phyloP scores from a whole-genome alignment of 2,888 invertebrate genomes.

The Cephus nigrinus region DNA sequence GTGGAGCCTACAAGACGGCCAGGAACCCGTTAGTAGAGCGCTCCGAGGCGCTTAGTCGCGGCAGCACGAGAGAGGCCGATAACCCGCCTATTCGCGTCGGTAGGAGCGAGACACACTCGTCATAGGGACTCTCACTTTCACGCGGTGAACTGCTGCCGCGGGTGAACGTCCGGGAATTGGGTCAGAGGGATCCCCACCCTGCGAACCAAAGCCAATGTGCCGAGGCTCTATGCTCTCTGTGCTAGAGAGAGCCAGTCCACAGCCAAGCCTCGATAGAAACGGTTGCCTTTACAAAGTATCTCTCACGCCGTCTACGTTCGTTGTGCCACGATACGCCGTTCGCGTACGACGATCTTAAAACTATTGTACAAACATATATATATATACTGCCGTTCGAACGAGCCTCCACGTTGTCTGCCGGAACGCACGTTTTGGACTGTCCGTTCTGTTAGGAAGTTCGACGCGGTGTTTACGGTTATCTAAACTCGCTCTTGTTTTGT shows the following conservation, averaged over 20 bases:
- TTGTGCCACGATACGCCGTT: neutral
- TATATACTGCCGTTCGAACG: no score
- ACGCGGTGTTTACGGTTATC: neutral
- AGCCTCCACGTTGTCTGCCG: neutral
- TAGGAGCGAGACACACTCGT: conserved; percentile 38
- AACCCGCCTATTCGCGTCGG: neutral
- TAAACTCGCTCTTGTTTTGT: neutral
- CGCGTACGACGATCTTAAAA: neutral
- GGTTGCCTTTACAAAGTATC: conserved; percentile 45
- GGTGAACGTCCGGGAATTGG: conserved; percentile 83
- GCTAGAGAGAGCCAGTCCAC: conserved; percentile 64
- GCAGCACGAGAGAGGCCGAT: conserved; percentile 34
- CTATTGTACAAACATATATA: neutral
- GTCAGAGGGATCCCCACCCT: conserved; percentile 77
- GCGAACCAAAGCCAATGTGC: conserved; percentile 71
- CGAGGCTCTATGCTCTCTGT: conserved; percentile 61
- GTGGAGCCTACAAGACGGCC: conserved; percentile 32
- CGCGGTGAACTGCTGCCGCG: conserved; percentile 71
- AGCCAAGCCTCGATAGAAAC: conserved; percentile 63
- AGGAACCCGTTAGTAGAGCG: conserved; percentile 62
- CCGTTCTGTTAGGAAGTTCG: neutral
- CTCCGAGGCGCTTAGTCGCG: conserved; percentile 60
- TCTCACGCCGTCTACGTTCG: neutral
- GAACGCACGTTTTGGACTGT: neutral
- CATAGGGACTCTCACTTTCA: conserved; percentile 75